A percentile compares a stretch with the other conserved stretches of the same genome.
phyloP scores from a whole-genome alignment of 2,888 invertebrate species.

The Meloe dianella region DNA sequence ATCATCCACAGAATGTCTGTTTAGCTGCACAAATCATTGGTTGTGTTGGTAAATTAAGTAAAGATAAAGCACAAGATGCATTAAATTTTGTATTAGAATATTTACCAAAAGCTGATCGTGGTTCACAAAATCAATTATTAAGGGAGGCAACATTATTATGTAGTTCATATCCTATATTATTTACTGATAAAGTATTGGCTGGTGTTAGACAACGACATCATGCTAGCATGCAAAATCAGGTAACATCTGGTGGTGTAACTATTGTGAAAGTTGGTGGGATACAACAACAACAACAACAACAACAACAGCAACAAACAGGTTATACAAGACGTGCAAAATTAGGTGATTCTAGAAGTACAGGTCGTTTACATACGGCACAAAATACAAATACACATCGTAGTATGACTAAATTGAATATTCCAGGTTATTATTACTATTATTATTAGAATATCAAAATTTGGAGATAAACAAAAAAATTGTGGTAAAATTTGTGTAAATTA shows the following conservation, averaged over 20 bases:
- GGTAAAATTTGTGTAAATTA: not conserved
- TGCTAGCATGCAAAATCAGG: slow-evolving; percentile 60
- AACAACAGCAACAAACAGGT: slow-evolving; percentile 50
- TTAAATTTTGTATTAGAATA: slow-evolving; percentile 81
- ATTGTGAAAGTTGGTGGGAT: slow-evolving; percentile 76
- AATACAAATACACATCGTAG: slow-evolving; percentile 77
- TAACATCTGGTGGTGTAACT: slow-evolving; percentile 77
- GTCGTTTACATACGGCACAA: slow-evolving; percentile 72
- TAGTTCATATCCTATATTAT: slow-evolving; percentile 79
- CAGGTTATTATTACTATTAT: too few relatives aligned
- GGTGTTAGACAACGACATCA: slow-evolving; percentile 73
- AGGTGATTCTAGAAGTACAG: slow-evolving; percentile 78
- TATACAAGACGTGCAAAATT: slow-evolving; percentile 71
- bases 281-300: slow-evolving; percentile 38
- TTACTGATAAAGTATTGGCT: slow-evolving; percentile 79
- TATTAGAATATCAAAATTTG: too few relatives aligned
- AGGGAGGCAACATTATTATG: slow-evolving; percentile 82
- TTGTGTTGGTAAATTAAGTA: slow-evolving; percentile 73
- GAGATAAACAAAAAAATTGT: too few relatives aligned
- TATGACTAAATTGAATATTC: slow-evolving; percentile 79
- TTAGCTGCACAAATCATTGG: slow-evolving; percentile 75
- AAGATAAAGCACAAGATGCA: slow-evolving; percentile 81
- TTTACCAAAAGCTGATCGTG: slow-evolving; percentile 73
- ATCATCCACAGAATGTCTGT: slow-evolving; percentile 69
- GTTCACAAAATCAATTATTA: slow-evolving; percentile 75